Conservation (phyloP, 2,888 invertebrate species). For the Philopedon plagiatum region DNA sequence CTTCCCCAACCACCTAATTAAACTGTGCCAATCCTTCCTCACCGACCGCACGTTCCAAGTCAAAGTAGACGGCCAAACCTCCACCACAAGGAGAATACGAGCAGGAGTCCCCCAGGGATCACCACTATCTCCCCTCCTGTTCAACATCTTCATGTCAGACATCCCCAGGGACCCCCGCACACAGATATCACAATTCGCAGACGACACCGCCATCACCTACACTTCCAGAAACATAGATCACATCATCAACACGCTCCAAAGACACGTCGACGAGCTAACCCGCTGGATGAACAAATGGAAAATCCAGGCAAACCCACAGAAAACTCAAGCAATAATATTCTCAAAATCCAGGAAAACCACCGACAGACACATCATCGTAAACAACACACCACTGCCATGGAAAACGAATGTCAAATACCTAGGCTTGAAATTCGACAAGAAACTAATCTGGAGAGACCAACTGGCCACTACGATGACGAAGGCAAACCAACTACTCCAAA, state of each 20-base stretch:
- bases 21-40: conserved; percentile 10
- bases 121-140: conserved; percentile 34
- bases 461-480: background rate
- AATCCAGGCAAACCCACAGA: background rate
- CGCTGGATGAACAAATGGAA: conserved; percentile 12
- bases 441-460: background rate
- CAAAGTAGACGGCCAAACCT: background rate
- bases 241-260: background rate
- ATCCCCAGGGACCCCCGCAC: background rate
- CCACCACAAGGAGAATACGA: background rate
- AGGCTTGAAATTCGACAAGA: background rate
- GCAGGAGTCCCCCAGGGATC: conserved; percentile 50
- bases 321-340: conserved; percentile 7
- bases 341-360: background rate
- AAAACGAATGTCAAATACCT: background rate
- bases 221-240: background rate
- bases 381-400: background rate
- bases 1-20: background rate
- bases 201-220: background rate
- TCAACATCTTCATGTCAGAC: conserved; percentile 12
- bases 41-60: conserved; percentile 1
- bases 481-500: background rate
- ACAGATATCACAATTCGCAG: background rate
- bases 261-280: background rate
- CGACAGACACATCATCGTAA: background rate